Evolutionary conservation across 2,113 vertebrate genomes (phyloP), one percentile per base, ranked within the genome.

Genomic region (Otus sunia): DNA sequence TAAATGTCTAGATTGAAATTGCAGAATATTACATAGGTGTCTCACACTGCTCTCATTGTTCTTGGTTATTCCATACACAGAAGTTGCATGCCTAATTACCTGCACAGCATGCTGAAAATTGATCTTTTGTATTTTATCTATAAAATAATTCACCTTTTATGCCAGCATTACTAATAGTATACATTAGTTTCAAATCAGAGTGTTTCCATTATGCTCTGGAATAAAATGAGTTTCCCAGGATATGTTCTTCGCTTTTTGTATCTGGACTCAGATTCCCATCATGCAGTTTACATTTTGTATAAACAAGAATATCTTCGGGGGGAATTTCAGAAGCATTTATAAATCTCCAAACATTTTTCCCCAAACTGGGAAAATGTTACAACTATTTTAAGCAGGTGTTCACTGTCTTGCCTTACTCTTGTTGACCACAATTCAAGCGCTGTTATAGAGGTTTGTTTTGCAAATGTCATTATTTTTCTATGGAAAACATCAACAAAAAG

Each of bases 31-130:
- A 10, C 21, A 10, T 58, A 34, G 84, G 81, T 69, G 50, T 87
- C 62, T 94, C 2, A 2, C 39, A 7, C 25, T 36, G 76, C 89
- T 89, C 43, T 56, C 45, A 4, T 73, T 95, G 78, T 79, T 83
- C 89, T 80, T 93, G 67, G 94, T 85, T 92, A 56, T 89, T 87
- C 77, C 71, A 39, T 68, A 52, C 59, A 6, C 80, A 64, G 27
- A 41, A 89, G 59, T 52, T 90, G 71, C 78, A 96, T 85, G 87
- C 86, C 86, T 97, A 82, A 91, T 95, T 95, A 95, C 92, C 83
- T 94, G 84, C 83, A 94, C 87, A 91, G 92, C 77, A 74, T 91
- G 94, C 86, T 96, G 90, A 92, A 96, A 96, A 93, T 92, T 88
- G 88, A 97, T 95, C 94, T 96, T 94, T 73, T 95, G 2, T 80